Base-by-base conservation (phyloP, 2,888 invertebrate species). In the Macaria liturata region DNA sequence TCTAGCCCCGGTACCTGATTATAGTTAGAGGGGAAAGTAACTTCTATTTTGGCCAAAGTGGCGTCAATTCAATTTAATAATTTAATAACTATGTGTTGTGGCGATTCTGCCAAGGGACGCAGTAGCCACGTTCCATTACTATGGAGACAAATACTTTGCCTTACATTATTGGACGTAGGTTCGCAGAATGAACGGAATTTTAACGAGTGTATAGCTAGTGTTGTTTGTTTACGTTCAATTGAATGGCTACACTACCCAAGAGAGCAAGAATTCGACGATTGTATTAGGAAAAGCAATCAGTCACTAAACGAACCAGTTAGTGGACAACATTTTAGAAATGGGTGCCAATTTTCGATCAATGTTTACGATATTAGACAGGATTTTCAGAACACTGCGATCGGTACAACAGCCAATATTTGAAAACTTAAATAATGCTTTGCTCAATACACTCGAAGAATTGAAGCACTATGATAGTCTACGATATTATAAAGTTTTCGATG, bases 161-260 rank as follows among this genome's bases (percentile, higher is more conserved):
- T 49, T 58, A 58, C 53, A 46, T 49, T 49, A 54, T 46, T 55
- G 4, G 4, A n/a, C 8, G 42, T 42, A 8, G 31, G 45, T 42
- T 32, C 45, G 42, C 39, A 32, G 49, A 60, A 56, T 60, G 52
- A 49, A 46, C 46, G 37, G 49, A 56, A 60, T 56, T 56, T 56
- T 60, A 56, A 60, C 59, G 52, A 52, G 51, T 55, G 8, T 9
- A 42, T 51, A 40, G 20, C 20, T 20, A 20, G 44, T 59, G 55
- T 60, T 60, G 59, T 59, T 59, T 59, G 59, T 59, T 59, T 59
- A 54, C 54, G 30, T 50, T 59, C 31, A 31, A 40, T 31, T 32
- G 34, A 34, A 37, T 30, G 39, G 32, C 34, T 53, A 39, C 49
- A 20, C 20, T 20, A 20, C 20, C 43, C 34, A 46, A 43, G 20